These are phyloP conservation scores for Corydoras maculifer DNA, from an alignment of 2,113 vertebrate species.

Conservation along the genomic window DNA sequence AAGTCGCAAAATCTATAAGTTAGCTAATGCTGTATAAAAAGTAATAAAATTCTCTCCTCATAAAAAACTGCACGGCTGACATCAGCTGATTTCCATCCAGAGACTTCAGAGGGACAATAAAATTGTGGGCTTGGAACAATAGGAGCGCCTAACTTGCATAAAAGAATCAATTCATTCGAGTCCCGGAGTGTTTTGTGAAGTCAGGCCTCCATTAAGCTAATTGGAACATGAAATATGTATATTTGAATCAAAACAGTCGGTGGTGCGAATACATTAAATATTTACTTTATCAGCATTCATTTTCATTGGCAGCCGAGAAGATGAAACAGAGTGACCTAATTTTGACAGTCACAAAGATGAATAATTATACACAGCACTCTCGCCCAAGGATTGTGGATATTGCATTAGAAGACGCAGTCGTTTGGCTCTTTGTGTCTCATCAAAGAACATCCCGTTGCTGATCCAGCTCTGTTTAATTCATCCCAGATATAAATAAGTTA, in stretches of 20 bases:
- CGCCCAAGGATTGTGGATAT: conserved; percentile 48
- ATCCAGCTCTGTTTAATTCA: conserved; percentile 40
- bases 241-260: conserved; percentile 33
- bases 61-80: conserved; percentile 4
- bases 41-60: background rate
- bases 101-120: conserved; percentile 5
- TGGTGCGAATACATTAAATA: conserved; percentile 29
- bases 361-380: conserved; percentile 43
- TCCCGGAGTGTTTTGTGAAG: conserved; percentile 24
- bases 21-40: background rate
- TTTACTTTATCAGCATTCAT: conserved; percentile 26
- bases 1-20: too few species aligned
- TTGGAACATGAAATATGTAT: conserved; percentile 39
- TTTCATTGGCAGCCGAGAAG: conserved; percentile 28
- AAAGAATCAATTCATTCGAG: conserved; percentile 27
- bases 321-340: conserved; percentile 43
- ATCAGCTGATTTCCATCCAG: conserved; percentile 6
- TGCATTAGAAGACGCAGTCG: conserved; percentile 42
- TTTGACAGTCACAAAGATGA: conserved; percentile 41
- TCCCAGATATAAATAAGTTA: conserved; percentile 43
- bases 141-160: conserved; percentile 12
- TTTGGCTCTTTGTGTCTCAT: conserved; percentile 51
- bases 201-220: conserved; percentile 33
- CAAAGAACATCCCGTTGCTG: conserved; percentile 48
- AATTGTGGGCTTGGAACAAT: conserved; percentile 12